Evolutionary conservation across 2,888 invertebrate genomes (phyloP), one percentile per base, ranked within the genome.

Genomic region (Hydriomena furcata): DNA sequence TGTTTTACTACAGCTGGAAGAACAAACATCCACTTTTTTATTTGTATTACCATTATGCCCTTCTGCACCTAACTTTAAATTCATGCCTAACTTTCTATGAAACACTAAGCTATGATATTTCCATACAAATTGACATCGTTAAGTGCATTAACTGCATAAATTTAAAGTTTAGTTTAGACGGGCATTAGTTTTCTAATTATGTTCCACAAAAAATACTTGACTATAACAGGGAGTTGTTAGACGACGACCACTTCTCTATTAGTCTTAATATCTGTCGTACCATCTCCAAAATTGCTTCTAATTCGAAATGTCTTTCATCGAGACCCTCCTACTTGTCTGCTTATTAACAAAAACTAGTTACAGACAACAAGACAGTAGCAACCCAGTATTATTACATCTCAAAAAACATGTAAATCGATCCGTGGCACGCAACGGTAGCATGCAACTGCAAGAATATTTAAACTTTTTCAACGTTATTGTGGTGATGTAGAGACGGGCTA

Each of bases 391-490:
- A 81, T 75, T 71, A 73, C 62, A 65, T 71, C 68, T 69, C 63
- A 73, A 81, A 79, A 79, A 80, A 79, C 73, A 76, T 82, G 85
- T 87, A 86, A 86, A 86, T 83, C 76, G 84, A 80, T 76, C 72
- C 65, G 55, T 56, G 62, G 65, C 87, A 88, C 85, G 87, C 87
- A 82, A 87, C 75, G 50, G 66, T 68, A 58, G 68, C 76, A 75
- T 68, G 73, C 61, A 56, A 61, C 50, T 57, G 55, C 58, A 60
- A 43, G 48, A 52, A 46, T 30, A 45, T 48, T 52, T 50, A 32
- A 56, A 53, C 40, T 45, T 44, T 46, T 52, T 50, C 23, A 31
- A 41, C 41, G 21, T 52, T 54, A 37, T 53, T 53, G 57, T 49
- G 27, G 35, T 40, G 41, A 46, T 38, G 40, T 21, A 41, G 37